Base-by-base conservation (phyloP, 2,113 vertebrate genomes). In the Serilophus lunatus region DNA sequence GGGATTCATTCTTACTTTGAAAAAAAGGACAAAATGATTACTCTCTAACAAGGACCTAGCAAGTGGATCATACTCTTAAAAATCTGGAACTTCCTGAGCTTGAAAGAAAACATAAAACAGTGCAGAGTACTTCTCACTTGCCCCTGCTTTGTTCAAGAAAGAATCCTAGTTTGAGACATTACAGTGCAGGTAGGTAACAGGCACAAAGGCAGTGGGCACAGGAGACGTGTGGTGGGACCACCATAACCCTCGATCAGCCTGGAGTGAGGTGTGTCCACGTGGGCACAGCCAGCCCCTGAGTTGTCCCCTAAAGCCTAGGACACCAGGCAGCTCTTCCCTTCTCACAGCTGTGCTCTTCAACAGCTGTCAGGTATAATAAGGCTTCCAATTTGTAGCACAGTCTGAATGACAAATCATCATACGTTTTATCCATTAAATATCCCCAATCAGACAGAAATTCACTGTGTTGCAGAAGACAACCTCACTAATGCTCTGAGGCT, bases 261-360 rank as follows among this genome's bases (percentile, higher is more conserved):
- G 24, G 38, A 56, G 36, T 1, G 1, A 20, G 2, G 5, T 1
- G 1, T 1, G 13, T 38, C 26, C 1, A 0, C 0, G 1, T 1
- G 2, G 5, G n/a, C 14, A 14, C 35, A 7, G 18, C 17, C 0
- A 2, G 53, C 36, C 26, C 22, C 24, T 1, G 8, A 18, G 13
- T 18, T 0, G 0, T 7, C 44, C 23, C 31, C 40, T 44, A 5
- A 7, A 42, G n/a, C 19, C 38, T 40, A 42, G 66, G 75, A 82
- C 59, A 82, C 5, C 6, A 18, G 13, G 18, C 65, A 50, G 18
- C 25, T 16, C 45, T 65, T 61, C 36, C 50, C 18, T 69, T 14
- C 45, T 57, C 19, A 3, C 35, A 60, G 80, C 44, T 7, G 0
- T 31, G 7, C 36, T 83, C 31, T 45, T 33, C 57, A 20, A 7